Evolutionary conservation across 2,888 invertebrate species (phyloP).

Genomic region (Pandemis heparana): DNA sequence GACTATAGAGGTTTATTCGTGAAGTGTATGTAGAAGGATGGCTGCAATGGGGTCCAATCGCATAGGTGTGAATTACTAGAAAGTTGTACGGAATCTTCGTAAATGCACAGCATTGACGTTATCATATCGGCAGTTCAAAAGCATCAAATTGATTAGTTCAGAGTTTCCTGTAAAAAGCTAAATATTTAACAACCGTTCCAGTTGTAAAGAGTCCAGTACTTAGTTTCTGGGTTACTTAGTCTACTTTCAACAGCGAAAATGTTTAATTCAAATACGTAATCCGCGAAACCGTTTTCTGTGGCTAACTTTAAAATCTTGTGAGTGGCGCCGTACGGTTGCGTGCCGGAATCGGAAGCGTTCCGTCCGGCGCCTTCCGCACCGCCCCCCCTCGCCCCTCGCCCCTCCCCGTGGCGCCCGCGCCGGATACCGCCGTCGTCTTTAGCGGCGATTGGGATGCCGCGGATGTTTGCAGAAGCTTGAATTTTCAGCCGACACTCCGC

Average conservation of each 20-base stretch:
- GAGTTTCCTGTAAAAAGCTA: no score
- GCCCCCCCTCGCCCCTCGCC: neutral
- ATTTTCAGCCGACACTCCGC: constrained; percentile 23
- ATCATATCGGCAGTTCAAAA: no score
- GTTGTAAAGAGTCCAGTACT: no score
- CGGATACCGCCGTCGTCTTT: constrained; percentile 26
- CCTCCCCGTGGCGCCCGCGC: neutral
- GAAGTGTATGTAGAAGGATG: neutral
- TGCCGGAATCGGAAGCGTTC: constrained; percentile 32
- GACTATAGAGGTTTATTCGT: neutral
- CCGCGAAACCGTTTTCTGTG: neutral
- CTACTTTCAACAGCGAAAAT: neutral
- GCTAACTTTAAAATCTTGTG: neutral
- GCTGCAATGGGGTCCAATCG: neutral
- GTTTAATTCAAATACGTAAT: neutral
- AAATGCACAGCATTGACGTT: no score
- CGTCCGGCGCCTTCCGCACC: constrained; percentile 29
- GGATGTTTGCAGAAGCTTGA: constrained; percentile 22
- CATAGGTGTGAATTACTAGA: no score
- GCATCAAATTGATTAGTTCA: no score
- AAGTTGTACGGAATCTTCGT: no score
- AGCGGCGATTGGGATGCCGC: constrained; percentile 33
- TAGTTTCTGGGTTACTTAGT: no score
- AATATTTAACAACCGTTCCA: no score
- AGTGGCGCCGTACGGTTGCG: constrained; percentile 14